Conservation (phyloP, 2,888 invertebrate genomes). For the Geophilus truncorum region DNA sequence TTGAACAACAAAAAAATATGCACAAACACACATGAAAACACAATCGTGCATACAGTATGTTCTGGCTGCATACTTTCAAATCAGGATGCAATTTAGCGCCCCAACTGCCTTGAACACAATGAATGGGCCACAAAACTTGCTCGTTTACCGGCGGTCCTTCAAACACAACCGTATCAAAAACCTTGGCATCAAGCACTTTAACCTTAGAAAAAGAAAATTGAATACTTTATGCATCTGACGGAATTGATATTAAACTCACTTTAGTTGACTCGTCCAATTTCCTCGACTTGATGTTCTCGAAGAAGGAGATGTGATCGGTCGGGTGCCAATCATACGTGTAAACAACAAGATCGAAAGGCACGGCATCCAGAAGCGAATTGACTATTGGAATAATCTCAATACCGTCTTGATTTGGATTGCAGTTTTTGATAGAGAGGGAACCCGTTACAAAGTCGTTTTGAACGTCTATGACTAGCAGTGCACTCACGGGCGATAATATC, state of each 20-base stretch:
- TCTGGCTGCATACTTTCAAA: slow-evolving; percentile 63
- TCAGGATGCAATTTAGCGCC: slow-evolving; percentile 89
- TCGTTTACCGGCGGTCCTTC: slow-evolving; percentile 76
- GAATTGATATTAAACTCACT: too few species aligned
- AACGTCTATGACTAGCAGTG: slow-evolving; percentile 89
- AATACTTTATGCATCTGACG: too few species aligned
- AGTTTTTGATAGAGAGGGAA: slow-evolving; percentile 84
- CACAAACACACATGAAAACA: too few species aligned
- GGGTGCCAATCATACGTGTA: slow-evolving; percentile 98
- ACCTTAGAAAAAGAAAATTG: slow-evolving; percentile 52
- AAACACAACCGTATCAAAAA: slow-evolving; percentile 90
- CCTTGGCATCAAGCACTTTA: slow-evolving; percentile 67
- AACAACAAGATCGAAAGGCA: slow-evolving; percentile 79
- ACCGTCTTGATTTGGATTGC: slow-evolving; percentile 86
- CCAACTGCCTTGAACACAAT: slow-evolving; percentile 93
- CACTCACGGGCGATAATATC: slow-evolving; percentile 80
- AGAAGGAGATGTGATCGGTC: slow-evolving; percentile 89
- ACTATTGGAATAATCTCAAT: slow-evolving; percentile 86
- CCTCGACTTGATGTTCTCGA: slow-evolving; percentile 78
- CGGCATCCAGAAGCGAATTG: slow-evolving; percentile 72
- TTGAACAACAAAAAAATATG: too few species aligned
- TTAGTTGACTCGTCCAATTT: slow-evolving; percentile 70
- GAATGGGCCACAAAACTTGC: slow-evolving; percentile 91
- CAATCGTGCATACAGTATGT: too few species aligned
- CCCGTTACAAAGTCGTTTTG: slow-evolving; percentile 98